Conservation (phyloP, 2,888 invertebrate species). For the Hyalella azteca region DNA sequence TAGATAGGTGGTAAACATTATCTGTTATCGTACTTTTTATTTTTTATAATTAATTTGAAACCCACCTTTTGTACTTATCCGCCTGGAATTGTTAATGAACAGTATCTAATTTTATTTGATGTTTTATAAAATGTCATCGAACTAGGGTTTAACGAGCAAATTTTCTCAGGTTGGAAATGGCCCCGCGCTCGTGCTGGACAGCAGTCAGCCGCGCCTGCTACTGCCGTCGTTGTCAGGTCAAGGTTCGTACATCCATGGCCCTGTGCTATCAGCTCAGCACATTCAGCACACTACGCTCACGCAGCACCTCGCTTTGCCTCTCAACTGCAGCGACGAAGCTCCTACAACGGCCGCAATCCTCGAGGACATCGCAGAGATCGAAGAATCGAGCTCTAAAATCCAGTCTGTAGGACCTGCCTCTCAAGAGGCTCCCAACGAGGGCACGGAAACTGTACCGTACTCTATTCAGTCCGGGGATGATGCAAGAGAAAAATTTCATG, state of each 20-base stretch:
- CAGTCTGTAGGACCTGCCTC: background rate
- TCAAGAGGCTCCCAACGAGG: background rate
- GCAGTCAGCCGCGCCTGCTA: background rate
- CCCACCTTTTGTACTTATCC: too few relatives aligned
- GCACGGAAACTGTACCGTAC: too few relatives aligned
- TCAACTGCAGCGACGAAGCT: conserved; percentile 12
- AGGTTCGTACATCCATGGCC: background rate
- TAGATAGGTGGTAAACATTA: too few relatives aligned
- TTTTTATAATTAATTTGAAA: too few relatives aligned
- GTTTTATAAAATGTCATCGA: too few relatives aligned
- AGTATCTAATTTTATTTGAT: too few relatives aligned
- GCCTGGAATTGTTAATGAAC: too few relatives aligned
- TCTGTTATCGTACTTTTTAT: too few relatives aligned
- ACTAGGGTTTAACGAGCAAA: too few relatives aligned
- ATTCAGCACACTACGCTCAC: conserved; percentile 18
- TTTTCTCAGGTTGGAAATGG: too few relatives aligned
- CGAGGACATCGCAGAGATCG: conserved; percentile 25
- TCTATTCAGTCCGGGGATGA: background rate
- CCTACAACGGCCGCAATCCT: conserved; percentile 34
- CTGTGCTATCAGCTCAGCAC: conserved; percentile 5
- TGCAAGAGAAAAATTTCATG: background rate
- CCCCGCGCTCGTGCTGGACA: background rate
- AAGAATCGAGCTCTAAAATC: conserved; percentile 25
- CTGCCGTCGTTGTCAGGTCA: background rate
- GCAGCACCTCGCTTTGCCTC: conserved; percentile 4